These are phyloP conservation scores for Planococcus citri DNA, from an alignment of 1,140 invertebrate genomes.

Conservation along the genomic window DNA sequence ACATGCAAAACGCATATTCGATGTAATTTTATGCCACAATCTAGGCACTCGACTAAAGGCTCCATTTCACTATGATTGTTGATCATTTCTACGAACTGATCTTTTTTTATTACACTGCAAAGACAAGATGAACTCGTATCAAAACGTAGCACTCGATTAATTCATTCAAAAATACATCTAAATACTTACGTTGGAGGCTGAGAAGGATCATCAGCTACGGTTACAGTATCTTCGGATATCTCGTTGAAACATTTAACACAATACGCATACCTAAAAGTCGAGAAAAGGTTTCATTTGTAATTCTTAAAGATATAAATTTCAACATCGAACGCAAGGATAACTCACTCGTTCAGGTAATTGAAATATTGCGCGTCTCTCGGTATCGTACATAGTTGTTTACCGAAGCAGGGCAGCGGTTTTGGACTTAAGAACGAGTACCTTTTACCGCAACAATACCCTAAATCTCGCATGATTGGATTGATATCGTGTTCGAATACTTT, in stretches of 20 bases:
- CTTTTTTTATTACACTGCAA: conserved; percentile 83
- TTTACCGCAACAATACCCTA: conserved; percentile 97
- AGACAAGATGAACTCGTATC: background rate
- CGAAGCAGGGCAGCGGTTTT: conserved; percentile 96
- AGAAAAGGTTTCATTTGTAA: background rate
- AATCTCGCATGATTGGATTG: conserved; percentile 93
- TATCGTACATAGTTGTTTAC: conserved; percentile 97
- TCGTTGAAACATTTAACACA: conserved; percentile 99
- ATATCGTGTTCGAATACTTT: conserved; percentile 97
- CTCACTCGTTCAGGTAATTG: conserved; percentile 92
- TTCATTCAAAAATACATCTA: too few species aligned
- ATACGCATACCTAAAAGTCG: conserved; percentile 91
- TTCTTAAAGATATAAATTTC: too few species aligned
- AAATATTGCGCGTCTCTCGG: conserved; percentile 96
- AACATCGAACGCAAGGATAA: too few species aligned
- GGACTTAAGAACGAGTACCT: conserved; percentile 99
- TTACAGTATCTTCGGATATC: conserved; percentile 94
- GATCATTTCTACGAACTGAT: conserved; percentile 95
- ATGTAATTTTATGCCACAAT: conserved; percentile 93
- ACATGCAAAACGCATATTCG: conserved; percentile 95
- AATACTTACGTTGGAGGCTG: conserved; percentile 86
- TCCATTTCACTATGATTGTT: conserved; percentile 97
- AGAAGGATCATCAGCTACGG: conserved; percentile 87
- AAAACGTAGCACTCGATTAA: background rate
- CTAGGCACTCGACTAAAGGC: conserved; percentile 88